Evolutionary conservation across 1,140 invertebrate genomes (phyloP).

Genomic region (Drosophila cardini): DNA sequence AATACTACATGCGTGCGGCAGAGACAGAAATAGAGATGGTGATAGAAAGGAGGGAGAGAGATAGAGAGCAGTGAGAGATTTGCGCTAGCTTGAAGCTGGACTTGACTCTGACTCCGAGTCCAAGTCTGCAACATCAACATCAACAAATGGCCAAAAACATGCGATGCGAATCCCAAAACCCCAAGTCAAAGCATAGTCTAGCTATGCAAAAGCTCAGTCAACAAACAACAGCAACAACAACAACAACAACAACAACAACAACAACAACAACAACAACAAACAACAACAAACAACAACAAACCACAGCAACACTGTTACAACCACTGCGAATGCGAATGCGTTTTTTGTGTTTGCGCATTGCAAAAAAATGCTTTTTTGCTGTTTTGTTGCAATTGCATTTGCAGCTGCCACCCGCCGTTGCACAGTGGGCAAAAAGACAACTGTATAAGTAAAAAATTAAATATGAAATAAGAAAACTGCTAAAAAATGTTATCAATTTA

Average conservation of each 20-base stretch:
- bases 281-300: constrained; percentile 30
- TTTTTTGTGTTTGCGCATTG: constrained; percentile 75
- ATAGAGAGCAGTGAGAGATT: constrained; percentile 47
- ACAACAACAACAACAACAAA: constrained; percentile 21
- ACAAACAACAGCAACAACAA: constrained; percentile 30
- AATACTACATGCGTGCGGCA: constrained; percentile 75
- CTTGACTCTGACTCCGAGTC: constrained; percentile 48
- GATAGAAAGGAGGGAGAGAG: not conserved
- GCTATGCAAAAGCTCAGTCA: constrained; percentile 44
- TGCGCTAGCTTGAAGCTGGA: constrained; percentile 65
- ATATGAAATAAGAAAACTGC: too few species aligned
- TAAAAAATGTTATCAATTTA: too few species aligned
- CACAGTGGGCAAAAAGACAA: too few species aligned
- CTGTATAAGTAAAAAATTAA: too few species aligned
- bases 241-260: constrained; percentile 29
- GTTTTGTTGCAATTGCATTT: constrained; percentile 41
- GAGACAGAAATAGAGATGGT: not conserved
- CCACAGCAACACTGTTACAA: constrained; percentile 15
- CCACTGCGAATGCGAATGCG: constrained; percentile 67
- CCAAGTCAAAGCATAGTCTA: constrained; percentile 30
- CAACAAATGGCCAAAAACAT: constrained; percentile 77
- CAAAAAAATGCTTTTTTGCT: constrained; percentile 44
- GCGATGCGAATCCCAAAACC: constrained; percentile 56
- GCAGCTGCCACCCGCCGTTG: constrained; percentile 51
- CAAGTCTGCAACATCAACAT: constrained; percentile 15